Evolutionary conservation across 2,888 invertebrate genomes (phyloP).

Genomic region (Brachynemurus nebulosus): DNA sequence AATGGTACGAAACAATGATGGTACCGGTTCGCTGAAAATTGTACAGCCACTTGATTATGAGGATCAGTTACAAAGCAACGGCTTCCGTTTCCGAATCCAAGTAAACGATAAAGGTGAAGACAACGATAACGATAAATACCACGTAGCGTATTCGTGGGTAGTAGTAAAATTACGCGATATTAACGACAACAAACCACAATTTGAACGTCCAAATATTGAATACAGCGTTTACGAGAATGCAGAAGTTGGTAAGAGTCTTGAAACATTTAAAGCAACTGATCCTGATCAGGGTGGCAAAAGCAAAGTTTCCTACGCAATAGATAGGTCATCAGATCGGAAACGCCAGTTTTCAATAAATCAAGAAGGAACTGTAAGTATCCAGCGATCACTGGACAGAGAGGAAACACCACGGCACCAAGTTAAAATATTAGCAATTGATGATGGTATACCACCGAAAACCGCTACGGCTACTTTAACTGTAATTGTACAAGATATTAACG

Average conservation of each 20-base stretch:
- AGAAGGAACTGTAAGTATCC: slow-evolving; percentile 90
- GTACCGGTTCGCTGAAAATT: slow-evolving; percentile 87
- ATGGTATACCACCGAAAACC: slow-evolving; percentile 84
- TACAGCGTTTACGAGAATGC: slow-evolving; percentile 86
- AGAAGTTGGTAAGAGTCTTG: slow-evolving; percentile 76
- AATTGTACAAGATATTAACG: slow-evolving; percentile 89
- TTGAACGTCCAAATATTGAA: slow-evolving; percentile 86
- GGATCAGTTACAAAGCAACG: slow-evolving; percentile 86
- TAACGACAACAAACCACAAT: slow-evolving; percentile 95
- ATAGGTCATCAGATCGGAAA: slow-evolving; percentile 82
- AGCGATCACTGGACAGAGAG: slow-evolving; percentile 82
- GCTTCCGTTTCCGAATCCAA: slow-evolving; percentile 88
- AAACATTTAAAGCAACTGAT: slow-evolving; percentile 90
- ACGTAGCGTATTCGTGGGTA: slow-evolving; percentile 93
- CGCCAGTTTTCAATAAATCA: slow-evolving; percentile 89
- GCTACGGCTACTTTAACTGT: slow-evolving; percentile 89
- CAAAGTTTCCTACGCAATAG: slow-evolving; percentile 82
- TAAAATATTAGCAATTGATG: slow-evolving; percentile 89
- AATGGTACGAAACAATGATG: slow-evolving; percentile 92
- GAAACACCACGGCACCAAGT: slow-evolving; percentile 92
- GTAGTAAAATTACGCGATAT: slow-evolving; percentile 85
- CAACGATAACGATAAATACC: slow-evolving; percentile 92
- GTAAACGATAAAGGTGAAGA: slow-evolving; percentile 91
- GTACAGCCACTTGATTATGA: slow-evolving; percentile 93
- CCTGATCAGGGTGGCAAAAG: slow-evolving; percentile 91